Evolutionary conservation across 2,888 invertebrate species (phyloP).

Genomic region (Acronicta leporina): DNA sequence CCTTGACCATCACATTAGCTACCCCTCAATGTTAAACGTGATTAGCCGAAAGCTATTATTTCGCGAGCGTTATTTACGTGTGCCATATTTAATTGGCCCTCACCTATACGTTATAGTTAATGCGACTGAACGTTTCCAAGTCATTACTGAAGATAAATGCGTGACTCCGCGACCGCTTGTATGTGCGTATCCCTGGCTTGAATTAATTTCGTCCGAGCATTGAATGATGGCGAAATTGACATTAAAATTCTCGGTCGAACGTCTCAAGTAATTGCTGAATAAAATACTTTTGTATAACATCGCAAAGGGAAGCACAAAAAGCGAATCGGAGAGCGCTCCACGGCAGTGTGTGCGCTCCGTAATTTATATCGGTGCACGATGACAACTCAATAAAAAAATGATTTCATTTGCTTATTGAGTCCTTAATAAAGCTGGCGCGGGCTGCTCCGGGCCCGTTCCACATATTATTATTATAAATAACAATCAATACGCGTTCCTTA

Average conservation of each 20-base stretch:
- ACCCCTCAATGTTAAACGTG: constrained; percentile 53
- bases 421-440: constrained; percentile 85
- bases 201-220: constrained; percentile 85
- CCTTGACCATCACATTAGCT: constrained; percentile 8
- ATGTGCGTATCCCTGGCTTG: constrained; percentile 73
- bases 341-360: constrained; percentile 76
- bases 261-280: constrained; percentile 88
- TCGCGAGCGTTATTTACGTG: constrained; percentile 77
- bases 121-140: constrained; percentile 78
- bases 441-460: constrained; percentile 72
- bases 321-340: constrained; percentile 68
- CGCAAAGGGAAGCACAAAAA: constrained; percentile 85
- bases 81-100: constrained; percentile 81
- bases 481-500: constrained; percentile 78
- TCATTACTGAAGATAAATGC: constrained; percentile 84
- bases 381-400: constrained; percentile 89
- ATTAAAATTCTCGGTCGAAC: constrained; percentile 86
- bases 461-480: constrained; percentile 82
- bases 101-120: constrained; percentile 80
- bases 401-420: constrained; percentile 89
- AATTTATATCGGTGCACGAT: constrained; percentile 87
- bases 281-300: constrained; percentile 87
- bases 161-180: constrained; percentile 59
- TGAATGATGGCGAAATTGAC: constrained; percentile 88
- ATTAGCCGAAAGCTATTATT: constrained; percentile 74